Base-by-base conservation (phyloP, 1,140 invertebrate genomes). In the Pectinophora gossypiella region DNA sequence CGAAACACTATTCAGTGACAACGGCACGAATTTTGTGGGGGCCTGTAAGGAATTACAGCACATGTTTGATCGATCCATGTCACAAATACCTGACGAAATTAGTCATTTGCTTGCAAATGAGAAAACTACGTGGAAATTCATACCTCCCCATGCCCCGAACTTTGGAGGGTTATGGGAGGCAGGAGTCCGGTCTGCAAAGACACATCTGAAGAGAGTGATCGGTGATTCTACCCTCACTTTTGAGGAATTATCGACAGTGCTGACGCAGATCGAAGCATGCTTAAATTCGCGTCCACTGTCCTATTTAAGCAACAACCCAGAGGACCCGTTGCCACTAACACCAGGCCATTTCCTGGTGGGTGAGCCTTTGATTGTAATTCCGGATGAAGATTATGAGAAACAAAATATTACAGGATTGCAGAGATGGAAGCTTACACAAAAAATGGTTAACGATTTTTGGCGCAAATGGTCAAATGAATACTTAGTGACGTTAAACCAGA, bases 51-150 rank as follows among this genome's bases (percentile, higher is more conserved):
- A 5, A 4, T 23, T 23, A 23, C 10, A 38, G 13, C 4, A 38
- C 4, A 38, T 38, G 13, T 38, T 38, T 3, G 35, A 38, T 6
- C n/a, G n/a, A n/a, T n/a, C n/a, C n/a, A 38, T 38, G 4, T 6
- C 35, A 38, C 35, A 38, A 38, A 6, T n/a, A 38, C 35, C 13
- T 3, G n/a, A n/a, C n/a, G 23, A 36, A 52, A 16, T 20, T 19
- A 35, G 48, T 18, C 23, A 48, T 46, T 18, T 19, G n/a, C 6
- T 40, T 23, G 43, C 22, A 42, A 43, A 27, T 19, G 45, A 51
- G 0, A 47, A 54, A 19, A 67, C 51, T 10, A 23, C 18, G 5
- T 71, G 65, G 64, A 46, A 66, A 35, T 69, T 72, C 23, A 64
- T 56, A 21, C 65, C 63, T 15, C 51, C 59, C 3, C 10, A 15